Evolutionary conservation across 2,888 invertebrate species (phyloP).

Genomic region (Ditula angustiorana): DNA sequence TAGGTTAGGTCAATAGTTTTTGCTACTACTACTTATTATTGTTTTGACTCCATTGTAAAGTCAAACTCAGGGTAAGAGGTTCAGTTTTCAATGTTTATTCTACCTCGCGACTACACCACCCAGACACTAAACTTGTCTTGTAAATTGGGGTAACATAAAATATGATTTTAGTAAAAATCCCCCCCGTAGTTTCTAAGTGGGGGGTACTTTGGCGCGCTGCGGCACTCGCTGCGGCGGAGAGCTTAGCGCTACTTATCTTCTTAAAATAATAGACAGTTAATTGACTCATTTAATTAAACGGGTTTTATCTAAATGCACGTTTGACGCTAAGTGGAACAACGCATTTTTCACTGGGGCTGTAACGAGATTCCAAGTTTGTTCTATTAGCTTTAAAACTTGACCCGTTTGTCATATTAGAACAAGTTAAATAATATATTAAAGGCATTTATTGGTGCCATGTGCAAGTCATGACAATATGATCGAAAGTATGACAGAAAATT

Average conservation of each 20-base stretch:
- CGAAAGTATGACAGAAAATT: too few relatives aligned
- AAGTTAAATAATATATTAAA: too few relatives aligned
- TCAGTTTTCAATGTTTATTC: too few relatives aligned
- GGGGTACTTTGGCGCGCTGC: conserved; percentile 8
- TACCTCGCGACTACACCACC: too few relatives aligned
- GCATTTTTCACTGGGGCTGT: background rate
- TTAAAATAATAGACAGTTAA: conserved; percentile 22
- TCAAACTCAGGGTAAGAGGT: too few relatives aligned
- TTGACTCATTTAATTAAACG: conserved; percentile 15
- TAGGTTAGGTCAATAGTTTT: too few relatives aligned
- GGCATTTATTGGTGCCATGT: too few relatives aligned
- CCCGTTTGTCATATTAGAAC: too few relatives aligned
- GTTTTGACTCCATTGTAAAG: too few relatives aligned
- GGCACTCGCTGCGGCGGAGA: background rate
- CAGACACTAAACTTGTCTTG: background rate
- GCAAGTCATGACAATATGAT: too few relatives aligned
- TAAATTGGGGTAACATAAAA: background rate
- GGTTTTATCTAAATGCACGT: conserved; percentile 11
- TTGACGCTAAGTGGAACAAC: background rate
- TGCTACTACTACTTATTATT: too few relatives aligned
- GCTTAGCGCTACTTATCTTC: conserved; percentile 17
- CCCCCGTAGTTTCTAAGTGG: conserved; percentile 13
- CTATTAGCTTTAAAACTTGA: background rate
- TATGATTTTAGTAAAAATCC: background rate
- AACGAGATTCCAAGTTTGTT: background rate